Conservation (phyloP, 2,113 vertebrate genomes). For the Lynx canadensis region DNA sequence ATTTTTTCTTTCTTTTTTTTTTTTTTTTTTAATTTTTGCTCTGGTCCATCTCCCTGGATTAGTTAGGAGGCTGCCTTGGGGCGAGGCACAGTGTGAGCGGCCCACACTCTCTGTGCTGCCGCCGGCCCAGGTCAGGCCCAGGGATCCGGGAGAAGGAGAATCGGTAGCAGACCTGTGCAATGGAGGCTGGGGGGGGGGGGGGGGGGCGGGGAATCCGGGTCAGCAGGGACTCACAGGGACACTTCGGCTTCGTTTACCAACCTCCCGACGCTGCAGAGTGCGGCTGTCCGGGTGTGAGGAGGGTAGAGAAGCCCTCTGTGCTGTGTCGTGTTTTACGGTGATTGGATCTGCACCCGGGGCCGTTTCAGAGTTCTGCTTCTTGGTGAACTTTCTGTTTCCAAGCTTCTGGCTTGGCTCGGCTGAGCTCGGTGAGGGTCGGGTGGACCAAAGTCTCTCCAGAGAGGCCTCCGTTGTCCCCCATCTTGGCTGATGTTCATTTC, state of each 20-base stretch:
- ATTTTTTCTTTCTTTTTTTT: background rate
- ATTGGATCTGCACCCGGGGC: background rate
- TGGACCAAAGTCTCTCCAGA: background rate
- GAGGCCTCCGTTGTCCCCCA: background rate
- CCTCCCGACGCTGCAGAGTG: too few species aligned
- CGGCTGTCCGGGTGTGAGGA: accelerated
- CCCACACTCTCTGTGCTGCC: accelerated
- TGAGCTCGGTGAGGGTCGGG: background rate
- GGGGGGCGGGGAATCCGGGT: background rate
- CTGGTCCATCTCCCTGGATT: background rate
- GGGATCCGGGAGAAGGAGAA: background rate
- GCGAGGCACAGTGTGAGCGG: background rate
- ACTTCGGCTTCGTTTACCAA: background rate
- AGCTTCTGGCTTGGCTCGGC: background rate
- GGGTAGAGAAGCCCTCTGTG: background rate
- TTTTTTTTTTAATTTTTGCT: background rate
- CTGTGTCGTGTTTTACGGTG: too few species aligned
- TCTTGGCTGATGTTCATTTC: background rate
- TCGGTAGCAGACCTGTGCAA: accelerated
- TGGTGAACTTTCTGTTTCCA: background rate
- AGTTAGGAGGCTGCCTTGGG: background rate
- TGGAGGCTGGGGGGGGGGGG: accelerated
- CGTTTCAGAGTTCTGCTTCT: background rate
- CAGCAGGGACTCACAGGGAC: background rate
- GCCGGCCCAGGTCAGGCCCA: background rate